Percentiles rank a stretch among this genome's conserved stretches.
Conservation (phyloP, 23 tunicate species). For the Trididemnum clinides region DNA sequence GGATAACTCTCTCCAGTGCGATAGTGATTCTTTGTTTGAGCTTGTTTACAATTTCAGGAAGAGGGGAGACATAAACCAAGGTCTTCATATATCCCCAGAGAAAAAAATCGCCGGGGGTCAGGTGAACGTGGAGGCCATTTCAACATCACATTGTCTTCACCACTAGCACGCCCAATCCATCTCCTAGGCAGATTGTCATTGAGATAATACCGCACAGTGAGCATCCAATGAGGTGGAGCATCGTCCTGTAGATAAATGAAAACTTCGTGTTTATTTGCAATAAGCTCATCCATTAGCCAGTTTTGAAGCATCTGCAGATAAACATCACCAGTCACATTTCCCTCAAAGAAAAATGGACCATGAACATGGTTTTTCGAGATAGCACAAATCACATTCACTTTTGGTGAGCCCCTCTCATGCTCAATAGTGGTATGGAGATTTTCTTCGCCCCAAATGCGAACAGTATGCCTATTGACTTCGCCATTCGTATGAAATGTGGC, state of each 20-base stretch:
- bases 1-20: slow-evolving; percentile 24
- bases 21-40: slow-evolving; percentile 17
- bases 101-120: slow-evolving; percentile 25
- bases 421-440: slow-evolving; percentile 28
- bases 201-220: slow-evolving; percentile 12
- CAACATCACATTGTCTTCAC: slow-evolving; percentile 10
- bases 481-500: slow-evolving; percentile 11
- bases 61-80: slow-evolving; percentile 14
- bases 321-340: slow-evolving; percentile 21
- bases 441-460: slow-evolving; percentile 33
- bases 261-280: slow-evolving; percentile 19
- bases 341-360: slow-evolving; percentile 30
- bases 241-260: slow-evolving; percentile 27
- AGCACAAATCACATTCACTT: slow-evolving; percentile 31
- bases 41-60: background rate
- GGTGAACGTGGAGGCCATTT: slow-evolving; percentile 34
- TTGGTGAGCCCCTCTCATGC: slow-evolving; percentile 26
- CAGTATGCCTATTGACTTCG: slow-evolving; percentile 18
- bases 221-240: slow-evolving; percentile 38
- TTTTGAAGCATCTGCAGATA: slow-evolving; percentile 32
- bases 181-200: slow-evolving; percentile 19
- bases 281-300: slow-evolving; percentile 20
- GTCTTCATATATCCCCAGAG: slow-evolving; percentile 38
- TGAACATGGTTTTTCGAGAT: slow-evolving; percentile 26
- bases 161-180: slow-evolving; percentile 34